Evolutionary conservation across 2,113 vertebrate genomes (phyloP), one percentile per base, ranked within the genome.

Genomic region (Phocoena sinus): DNA sequence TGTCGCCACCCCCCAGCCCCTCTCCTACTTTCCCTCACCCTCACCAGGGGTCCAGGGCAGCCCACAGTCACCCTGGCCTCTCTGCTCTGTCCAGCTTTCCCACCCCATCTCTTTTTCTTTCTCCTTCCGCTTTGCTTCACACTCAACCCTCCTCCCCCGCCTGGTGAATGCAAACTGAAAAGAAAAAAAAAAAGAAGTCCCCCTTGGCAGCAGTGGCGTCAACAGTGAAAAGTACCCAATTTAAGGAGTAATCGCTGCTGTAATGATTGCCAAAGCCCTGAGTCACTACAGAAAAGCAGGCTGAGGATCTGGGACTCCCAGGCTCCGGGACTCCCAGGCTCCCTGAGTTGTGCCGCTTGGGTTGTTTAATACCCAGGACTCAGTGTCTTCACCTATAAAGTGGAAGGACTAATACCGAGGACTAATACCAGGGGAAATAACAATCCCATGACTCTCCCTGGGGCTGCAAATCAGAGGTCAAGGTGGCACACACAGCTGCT

Each of bases 191-290:
- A 14, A 58, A 53, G 56, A n/a, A 63, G 47, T 81, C 76, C 56
- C 68, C 87, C 71, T 79, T 26, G 25, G 50, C 31, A 23, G 74
- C 41, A 26, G 63, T 50, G n/a, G 79, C 18, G 0, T 90, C 91
- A 58, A 76, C 80, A 67, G 92, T 38, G 91, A 88, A 67, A 95
- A 97, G 85, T 38, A 82, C 81, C 53, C 88, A 33, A 31, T 84
- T 90, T 68, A n/a, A 91, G 60, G 91, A 89, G 91, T 87, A 79
- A 90, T 96, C 62, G 2, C 38, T 10, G 89, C 74, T 53, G 82
- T 38, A 3, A 73, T 41, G 92, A 92, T 56, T 53, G 77, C 28
- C 1, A 0, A 36, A 80, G 92, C 5, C 87, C 47, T 95, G 91
- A 94, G 80, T 96, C 96, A 91, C 91, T 26, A 14, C 31, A 25